Evolutionary conservation across 2,888 invertebrate genomes (phyloP).

Genomic region (Iselma pallidipennis): DNA sequence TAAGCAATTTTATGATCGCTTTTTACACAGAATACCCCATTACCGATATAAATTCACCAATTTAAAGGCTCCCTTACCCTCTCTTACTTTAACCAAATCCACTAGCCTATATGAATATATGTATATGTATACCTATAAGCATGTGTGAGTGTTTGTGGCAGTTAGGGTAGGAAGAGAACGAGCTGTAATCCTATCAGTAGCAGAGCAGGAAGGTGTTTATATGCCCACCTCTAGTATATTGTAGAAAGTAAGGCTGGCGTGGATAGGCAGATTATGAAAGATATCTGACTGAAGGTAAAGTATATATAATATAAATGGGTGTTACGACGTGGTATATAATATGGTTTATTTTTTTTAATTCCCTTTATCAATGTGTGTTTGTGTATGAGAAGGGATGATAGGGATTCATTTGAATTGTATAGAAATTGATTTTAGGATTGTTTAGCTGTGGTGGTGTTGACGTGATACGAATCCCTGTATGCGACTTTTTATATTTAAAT

Average conservation of each 20-base stretch:
- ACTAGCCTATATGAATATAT: background rate
- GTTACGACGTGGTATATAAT: slow-evolving; percentile 1
- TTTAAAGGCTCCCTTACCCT: slow-evolving; percentile 28
- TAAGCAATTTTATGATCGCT: slow-evolving; percentile 23
- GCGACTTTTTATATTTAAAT: slow-evolving; percentile 3
- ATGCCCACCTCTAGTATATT: slow-evolving; percentile 49
- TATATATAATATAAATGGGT: background rate
- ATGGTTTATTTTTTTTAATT: background rate
- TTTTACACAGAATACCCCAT: slow-evolving; percentile 20
- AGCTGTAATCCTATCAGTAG: slow-evolving; percentile 48
- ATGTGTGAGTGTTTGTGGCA: background rate
- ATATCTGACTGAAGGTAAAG: background rate
- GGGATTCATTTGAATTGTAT: slow-evolving; percentile 36
- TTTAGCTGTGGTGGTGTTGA: slow-evolving; percentile 32
- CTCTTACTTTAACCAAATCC: slow-evolving; percentile 2
- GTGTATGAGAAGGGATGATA: background rate
- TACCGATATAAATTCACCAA: slow-evolving; percentile 29
- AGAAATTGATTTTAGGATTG: slow-evolving; percentile 40
- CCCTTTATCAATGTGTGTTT: background rate
- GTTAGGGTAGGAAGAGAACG: slow-evolving; percentile 26
- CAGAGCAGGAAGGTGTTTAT: slow-evolving; percentile 36
- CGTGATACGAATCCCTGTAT: slow-evolving; percentile 15
- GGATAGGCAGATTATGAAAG: slow-evolving; percentile 49
- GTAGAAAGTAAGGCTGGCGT: slow-evolving; percentile 45
- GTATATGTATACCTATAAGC: too few relatives aligned